phyloP scores from a whole-genome alignment of 2,888 invertebrate species.

The Stenichneumon culpator region DNA sequence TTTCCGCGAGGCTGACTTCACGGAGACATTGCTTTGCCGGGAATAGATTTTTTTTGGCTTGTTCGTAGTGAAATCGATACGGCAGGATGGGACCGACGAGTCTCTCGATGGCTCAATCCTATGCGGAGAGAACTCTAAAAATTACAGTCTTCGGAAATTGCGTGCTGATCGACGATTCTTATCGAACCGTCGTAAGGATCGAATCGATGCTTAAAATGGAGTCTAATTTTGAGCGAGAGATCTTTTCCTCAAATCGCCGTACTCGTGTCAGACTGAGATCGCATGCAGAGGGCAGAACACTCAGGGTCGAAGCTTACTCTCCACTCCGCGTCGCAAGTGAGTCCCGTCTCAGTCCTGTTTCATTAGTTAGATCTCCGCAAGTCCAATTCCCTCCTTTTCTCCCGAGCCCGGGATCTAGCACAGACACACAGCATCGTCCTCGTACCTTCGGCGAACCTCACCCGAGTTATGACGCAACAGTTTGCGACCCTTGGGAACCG shows the following conservation, averaged over 20 bases:
- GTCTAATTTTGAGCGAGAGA: not conserved
- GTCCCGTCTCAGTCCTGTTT: slow-evolving; percentile 69
- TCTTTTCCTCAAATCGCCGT: not conserved
- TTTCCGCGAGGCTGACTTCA: not conserved
- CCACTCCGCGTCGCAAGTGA: slow-evolving; percentile 74
- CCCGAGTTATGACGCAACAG: slow-evolving; percentile 82
- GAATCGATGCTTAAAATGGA: not conserved
- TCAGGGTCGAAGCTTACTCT: slow-evolving; percentile 74
- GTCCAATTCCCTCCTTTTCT: slow-evolving; percentile 46
- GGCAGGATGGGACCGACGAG: too few species aligned
- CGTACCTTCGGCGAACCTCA: slow-evolving; percentile 67
- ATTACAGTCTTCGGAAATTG: not conserved
- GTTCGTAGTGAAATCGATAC: not conserved
- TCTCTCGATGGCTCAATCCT: too few species aligned
- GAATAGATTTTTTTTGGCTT: not conserved
- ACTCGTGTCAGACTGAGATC: not conserved
- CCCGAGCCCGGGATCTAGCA: not conserved
- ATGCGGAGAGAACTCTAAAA: not conserved
- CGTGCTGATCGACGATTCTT: not conserved
- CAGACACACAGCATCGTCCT: slow-evolving; percentile 45
- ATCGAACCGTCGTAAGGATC: not conserved
- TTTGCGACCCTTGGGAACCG: slow-evolving; percentile 77
- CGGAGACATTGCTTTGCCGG: not conserved
- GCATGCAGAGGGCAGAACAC: slow-evolving; percentile 54
- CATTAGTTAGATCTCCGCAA: slow-evolving; percentile 59